Percentiles rank a stretch among this genome's conserved stretches.
Evolutionary conservation across 2,113 vertebrate genomes (phyloP).

Genomic region (Sinocyclocheilus rhinocerous): DNA sequence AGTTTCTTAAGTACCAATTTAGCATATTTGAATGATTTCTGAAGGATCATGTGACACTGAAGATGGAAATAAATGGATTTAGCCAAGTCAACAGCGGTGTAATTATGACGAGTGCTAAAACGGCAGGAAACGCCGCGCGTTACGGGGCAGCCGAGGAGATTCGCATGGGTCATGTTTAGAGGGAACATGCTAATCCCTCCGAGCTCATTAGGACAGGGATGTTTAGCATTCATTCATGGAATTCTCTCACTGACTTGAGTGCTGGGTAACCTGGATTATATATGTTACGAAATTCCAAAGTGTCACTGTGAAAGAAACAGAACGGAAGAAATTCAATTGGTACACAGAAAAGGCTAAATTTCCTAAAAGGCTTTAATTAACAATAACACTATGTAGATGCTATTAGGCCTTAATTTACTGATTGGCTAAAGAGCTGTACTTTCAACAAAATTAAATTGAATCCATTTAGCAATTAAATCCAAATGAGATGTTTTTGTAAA

Average conservation of each 20-base stretch:
- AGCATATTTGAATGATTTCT: too few species aligned
- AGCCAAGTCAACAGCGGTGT: neutral
- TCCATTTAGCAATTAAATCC: too few species aligned
- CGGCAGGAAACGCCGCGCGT: neutral
- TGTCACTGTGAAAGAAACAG: neutral
- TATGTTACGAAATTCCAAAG: neutral
- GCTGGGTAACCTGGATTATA: conserved; percentile 26
- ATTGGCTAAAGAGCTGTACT: too few species aligned
- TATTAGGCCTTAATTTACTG: too few species aligned
- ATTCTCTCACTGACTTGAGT: neutral
- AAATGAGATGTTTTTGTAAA: too few species aligned
- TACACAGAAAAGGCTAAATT: neutral
- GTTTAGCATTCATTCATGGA: conserved; percentile 43
- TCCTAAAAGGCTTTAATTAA: too few species aligned
- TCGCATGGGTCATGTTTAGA: conserved; percentile 1
- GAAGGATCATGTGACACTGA: too few species aligned
- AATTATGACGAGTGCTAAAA: conserved; percentile 9
- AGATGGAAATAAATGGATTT: conserved; percentile 36
- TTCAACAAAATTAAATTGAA: too few species aligned
- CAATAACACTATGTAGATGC: too few species aligned
- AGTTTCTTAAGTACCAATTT: too few species aligned
- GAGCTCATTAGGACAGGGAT: conserved; percentile 32
- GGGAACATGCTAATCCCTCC: conserved; percentile 36
- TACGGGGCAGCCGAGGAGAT: neutral
- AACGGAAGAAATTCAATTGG: neutral